Base-by-base conservation (phyloP, 2,797 vertebrate genomes). In the Sus cebifrons region DNA sequence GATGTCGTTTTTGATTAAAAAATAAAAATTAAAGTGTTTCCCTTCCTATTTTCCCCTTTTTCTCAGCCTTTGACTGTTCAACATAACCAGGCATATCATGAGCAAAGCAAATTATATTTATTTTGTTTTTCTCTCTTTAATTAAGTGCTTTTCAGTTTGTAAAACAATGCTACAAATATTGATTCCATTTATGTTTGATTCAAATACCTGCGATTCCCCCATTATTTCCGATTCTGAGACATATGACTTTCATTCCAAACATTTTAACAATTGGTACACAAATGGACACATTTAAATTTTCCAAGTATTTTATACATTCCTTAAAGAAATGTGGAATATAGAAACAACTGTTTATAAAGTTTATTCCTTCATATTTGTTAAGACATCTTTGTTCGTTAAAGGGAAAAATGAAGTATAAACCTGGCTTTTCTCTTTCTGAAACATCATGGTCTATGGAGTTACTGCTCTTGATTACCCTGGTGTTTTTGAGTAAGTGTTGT, bases 161-260 rank as follows among this genome's bases (percentile, higher is more conserved):
- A 29, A 86, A 65, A 81, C 5, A 64, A 65, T 67, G 3, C 14
- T 62, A 15, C 1, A 44, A 54, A 90, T 71, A 71, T n/a, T 91
- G 44, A 73, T 84, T 79, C 14, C 84, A 64, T 44, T 88, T 79
- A 75, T 23, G 14, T 68, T 93, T 84, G 83, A n/a, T 49, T 97
- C 27, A 73, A 81, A 85, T 90, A 52, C 68, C 25, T 94, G 17
- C 25, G 9, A 82, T 62, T 54, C 16, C 7, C 14, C 25, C 27
- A n/a, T 81, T 83, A 65, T 86, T 95, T 89, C 21, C 40, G 6
- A 78, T 93, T 93, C 20, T 1, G 32, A 67, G 12, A 74, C 27
- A 86, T 62, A 67, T 52, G 62, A 62, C 23, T 86, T 92, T 96
- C 60, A 71, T 83, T 93, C 32, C 75, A 89, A 96, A 60, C 87